Base-by-base conservation (phyloP, 2,888 invertebrate genomes). In the Apocheima hispidaria region DNA sequence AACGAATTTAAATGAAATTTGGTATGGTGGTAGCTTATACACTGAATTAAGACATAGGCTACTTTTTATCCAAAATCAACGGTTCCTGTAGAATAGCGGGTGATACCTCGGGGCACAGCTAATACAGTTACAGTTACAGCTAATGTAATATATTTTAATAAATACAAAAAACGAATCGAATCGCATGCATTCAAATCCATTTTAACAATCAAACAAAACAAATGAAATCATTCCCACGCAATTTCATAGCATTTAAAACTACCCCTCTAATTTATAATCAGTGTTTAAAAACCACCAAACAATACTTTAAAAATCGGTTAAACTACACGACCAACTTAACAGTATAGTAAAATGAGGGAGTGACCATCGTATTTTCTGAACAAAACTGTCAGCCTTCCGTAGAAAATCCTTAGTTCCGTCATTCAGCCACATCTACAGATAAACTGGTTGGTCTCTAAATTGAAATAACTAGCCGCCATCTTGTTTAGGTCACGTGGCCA, bases 251-350 rank as follows among this genome's bases (percentile, higher is more conserved):
- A 67, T 60, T 64, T 44, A 67, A 46, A 72, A 66, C 67, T 35
- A 59, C 59, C 70, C 60, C 62, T 63, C 60, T 55, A 62, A 21
- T 60, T 54, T 63, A 4, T 72, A 71, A 70, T 69, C 65, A 33
- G 51, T 21, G 75, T 79, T 82, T 74, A 77, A 82, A 83, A 78
- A 76, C 74, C 75, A 52, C 70, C 78, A 81, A 81, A 84, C 84
- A 85, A 84, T 79, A 71, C 75, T 74, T 73, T 67, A 69, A 76
- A 56, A n/a, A 75, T 68, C 71, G 69, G 75, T 77, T 26, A 28
- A 51, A 40, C 36, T 38, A 7, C 7, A 2, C 12, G 4, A 18
- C 46, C 14, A 46, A 18, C 2, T 46, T 30, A 46, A n/a, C 18
- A 3, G 12, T 12, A 10, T 2, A 46, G 30, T 20, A 12, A 14